Base-by-base conservation (phyloP, 2,888 invertebrate genomes). In the Cotesia congregata region DNA sequence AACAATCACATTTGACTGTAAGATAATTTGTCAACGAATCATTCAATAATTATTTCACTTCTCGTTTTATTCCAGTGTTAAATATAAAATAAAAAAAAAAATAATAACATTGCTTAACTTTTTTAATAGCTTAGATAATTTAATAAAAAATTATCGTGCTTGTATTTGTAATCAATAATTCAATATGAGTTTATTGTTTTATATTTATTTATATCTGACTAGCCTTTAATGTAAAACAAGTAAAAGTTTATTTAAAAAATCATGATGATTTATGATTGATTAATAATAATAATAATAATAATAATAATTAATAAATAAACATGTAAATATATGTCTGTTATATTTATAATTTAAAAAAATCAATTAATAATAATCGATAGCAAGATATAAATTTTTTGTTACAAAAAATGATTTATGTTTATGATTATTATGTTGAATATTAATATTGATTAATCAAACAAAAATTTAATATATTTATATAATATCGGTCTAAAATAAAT, bases 1-100 rank as follows among this genome's bases (percentile, higher is more conserved):
- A 89, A 88, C 88, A 89, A 89, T 84, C 88, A 88, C 83, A 89
- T 89, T 84, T 86, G 87, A 84, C 87, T 89, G 83, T 89, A 88
- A 87, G 80, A 76, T 74, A 64, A 68, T 30, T 30, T 30, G 30
- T 68, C 50, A 65, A 41, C 50, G 40, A 60, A 20, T 61, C 6
- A 60, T 60, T 6, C 1, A 61, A 64, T 15, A 30, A 64, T 64
- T 15, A 65, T 41, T 65, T 30, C 39, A 17, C 50, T 17, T 59
- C 70, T 38, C 12, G 50, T 50, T 50, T 50, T 12, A 50, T 50
- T 50, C 50, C 50, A 50, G 50, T 50, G 50, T 12, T 50, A 50
- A 50, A 3, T 50, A 50, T 12, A 4, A 12, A 9, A 50, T 12
- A 50, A 9, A 50, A 12, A 12, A 50, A 30, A 30, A 3, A 30